phyloP scores from a whole-genome alignment of 2,797 vertebrate species.

The Myripristis murdjan region DNA sequence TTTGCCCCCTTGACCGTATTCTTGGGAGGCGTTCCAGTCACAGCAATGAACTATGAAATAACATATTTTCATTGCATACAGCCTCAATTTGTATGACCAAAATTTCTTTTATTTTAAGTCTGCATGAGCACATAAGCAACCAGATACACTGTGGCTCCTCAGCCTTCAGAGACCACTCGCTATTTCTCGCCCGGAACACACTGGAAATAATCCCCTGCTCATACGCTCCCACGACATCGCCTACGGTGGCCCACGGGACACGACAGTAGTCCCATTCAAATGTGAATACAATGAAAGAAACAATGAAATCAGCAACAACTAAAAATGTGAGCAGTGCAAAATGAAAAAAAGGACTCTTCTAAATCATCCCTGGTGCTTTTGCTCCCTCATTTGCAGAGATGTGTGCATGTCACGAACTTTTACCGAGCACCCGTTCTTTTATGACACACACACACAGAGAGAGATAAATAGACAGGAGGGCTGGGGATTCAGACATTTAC shows the following conservation, averaged over 20 bases:
- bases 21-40: background rate
- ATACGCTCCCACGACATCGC: background rate
- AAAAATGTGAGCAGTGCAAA: too few relatives aligned
- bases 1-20: background rate
- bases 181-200: background rate
- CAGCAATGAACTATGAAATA: too few relatives aligned
- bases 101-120: too few relatives aligned
- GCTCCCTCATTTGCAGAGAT: too few relatives aligned
- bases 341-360: too few relatives aligned
- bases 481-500: conserved; percentile 2
- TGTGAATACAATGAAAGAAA: background rate
- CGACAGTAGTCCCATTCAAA: conserved; percentile 5
- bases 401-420: too few relatives aligned
- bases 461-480: background rate
- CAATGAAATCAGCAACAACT: background rate
- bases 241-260: background rate
- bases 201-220: background rate
- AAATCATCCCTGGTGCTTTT: too few relatives aligned
- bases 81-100: too few relatives aligned
- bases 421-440: background rate
- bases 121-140: too few relatives aligned
- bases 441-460: background rate
- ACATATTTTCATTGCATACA: too few relatives aligned
- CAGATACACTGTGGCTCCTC: background rate
- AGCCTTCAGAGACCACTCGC: background rate